Conservation (phyloP, 2,888 invertebrate species). For the Campaea margaritaria region DNA sequence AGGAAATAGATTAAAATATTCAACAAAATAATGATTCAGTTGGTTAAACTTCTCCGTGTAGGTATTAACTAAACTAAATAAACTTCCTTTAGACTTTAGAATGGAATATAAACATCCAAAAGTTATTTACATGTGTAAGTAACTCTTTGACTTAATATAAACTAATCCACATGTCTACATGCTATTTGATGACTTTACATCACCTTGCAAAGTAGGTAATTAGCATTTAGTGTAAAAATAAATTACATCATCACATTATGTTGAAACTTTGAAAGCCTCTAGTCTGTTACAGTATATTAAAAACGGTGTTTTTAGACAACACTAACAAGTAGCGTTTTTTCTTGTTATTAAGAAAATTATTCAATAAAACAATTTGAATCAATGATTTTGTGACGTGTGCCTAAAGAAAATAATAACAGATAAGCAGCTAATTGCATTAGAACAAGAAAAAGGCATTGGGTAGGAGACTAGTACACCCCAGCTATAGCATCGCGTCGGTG, state of each 20-base stretch:
- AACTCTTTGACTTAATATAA: not conserved
- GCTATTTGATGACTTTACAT: not conserved
- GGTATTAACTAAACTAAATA: too few species aligned
- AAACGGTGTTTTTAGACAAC: not conserved
- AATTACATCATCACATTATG: constrained; percentile 6
- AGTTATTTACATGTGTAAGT: not conserved
- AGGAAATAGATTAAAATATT: too few species aligned
- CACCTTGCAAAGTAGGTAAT: not conserved
- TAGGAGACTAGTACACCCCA: constrained; percentile 2
- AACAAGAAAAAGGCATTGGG: not conserved
- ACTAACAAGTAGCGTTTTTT: too few species aligned
- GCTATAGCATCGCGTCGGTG: constrained; percentile 1
- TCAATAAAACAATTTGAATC: not conserved
- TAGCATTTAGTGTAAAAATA: constrained; percentile 5
- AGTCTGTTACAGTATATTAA: not conserved
- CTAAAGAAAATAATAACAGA: not conserved
- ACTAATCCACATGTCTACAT: not conserved
- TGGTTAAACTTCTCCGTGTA: too few species aligned
- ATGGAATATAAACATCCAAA: not conserved
- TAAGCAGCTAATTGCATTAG: not conserved
- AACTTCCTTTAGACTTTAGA: not conserved
- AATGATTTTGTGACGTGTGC: constrained; percentile 5
- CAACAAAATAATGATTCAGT: too few species aligned
- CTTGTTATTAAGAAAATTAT: too few species aligned
- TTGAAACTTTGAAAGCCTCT: not conserved